phyloP scores from a whole-genome alignment of 2,113 vertebrate species.

The Natator depressus region DNA sequence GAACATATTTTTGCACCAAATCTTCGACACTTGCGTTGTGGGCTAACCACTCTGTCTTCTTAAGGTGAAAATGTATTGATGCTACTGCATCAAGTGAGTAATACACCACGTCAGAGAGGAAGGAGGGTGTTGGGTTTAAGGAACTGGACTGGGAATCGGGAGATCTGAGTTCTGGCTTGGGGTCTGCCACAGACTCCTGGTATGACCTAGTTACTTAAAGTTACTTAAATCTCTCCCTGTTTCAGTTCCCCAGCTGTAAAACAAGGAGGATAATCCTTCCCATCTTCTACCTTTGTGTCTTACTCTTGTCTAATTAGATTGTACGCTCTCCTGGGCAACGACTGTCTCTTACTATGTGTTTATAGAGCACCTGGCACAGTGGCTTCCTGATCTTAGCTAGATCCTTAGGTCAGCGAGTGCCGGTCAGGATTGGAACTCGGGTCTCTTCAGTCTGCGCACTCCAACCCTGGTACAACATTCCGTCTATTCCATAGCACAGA shows the following conservation, averaged over 20 bases:
- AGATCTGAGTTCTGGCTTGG: fast-evolving
- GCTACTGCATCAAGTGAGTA: background rate
- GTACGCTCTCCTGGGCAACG: background rate
- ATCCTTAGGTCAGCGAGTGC: fast-evolving
- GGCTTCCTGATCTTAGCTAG: background rate
- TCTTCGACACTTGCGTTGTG: fast-evolving
- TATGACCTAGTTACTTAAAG: fast-evolving
- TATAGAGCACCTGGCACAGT: background rate
- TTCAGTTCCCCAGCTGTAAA: background rate
- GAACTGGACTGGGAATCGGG: background rate
- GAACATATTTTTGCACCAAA: fast-evolving
- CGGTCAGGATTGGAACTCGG: background rate
- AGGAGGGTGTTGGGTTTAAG: fast-evolving
- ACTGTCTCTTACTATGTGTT: fast-evolving
- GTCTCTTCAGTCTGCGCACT: background rate
- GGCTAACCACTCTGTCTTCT: background rate
- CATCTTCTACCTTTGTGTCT: background rate
- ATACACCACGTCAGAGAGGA: background rate
- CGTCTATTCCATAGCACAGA: background rate
- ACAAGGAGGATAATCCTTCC: background rate
- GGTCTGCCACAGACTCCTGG: background rate
- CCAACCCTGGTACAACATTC: too few relatives aligned
- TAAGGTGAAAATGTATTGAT: background rate
- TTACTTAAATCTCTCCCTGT: background rate
- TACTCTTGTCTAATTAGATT: background rate